A percentile compares a stretch with the other conserved stretches of the same genome.
These are phyloP conservation scores for Micromys minutus DNA, from an alignment of 2,113 vertebrate genomes.

Conservation along the genomic window DNA sequence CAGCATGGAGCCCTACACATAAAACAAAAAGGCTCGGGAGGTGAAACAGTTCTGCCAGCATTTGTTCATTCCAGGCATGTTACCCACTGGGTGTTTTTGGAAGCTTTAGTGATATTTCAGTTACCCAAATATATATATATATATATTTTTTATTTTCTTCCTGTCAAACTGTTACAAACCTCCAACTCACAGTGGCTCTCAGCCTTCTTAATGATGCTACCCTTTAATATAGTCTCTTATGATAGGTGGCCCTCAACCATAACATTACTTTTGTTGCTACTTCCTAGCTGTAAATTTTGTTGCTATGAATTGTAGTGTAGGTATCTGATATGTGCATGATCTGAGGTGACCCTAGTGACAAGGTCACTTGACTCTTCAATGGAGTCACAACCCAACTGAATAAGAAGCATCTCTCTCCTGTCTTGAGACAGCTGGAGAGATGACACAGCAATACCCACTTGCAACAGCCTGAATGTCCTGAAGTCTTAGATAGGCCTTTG, in stretches of 20 bases:
- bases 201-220: not conserved
- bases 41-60: rapidly evolving
- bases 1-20: rapidly evolving
- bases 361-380: not conserved
- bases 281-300: not conserved
- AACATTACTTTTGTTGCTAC: not conserved
- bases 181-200: not conserved
- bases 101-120: not conserved
- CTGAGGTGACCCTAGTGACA: not conserved
- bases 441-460: rapidly evolving
- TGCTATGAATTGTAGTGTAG: not conserved
- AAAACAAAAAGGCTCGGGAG: rapidly evolving
- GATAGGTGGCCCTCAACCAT: not conserved
- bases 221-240: too few species aligned
- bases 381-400: not conserved
- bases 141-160: not conserved
- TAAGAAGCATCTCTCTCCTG: not conserved
- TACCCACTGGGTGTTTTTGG: not conserved
- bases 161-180: not conserved
- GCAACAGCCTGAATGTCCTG: not conserved
- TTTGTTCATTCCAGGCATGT: rapidly evolving
- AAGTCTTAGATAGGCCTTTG: not conserved
- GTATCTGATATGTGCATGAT: not conserved
- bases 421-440: not conserved
- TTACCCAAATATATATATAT: not conserved